Evolutionary conservation across 2,113 vertebrate species (phyloP), one percentile per base, ranked within the genome.

Genomic region (Rhabdornis inornatus): DNA sequence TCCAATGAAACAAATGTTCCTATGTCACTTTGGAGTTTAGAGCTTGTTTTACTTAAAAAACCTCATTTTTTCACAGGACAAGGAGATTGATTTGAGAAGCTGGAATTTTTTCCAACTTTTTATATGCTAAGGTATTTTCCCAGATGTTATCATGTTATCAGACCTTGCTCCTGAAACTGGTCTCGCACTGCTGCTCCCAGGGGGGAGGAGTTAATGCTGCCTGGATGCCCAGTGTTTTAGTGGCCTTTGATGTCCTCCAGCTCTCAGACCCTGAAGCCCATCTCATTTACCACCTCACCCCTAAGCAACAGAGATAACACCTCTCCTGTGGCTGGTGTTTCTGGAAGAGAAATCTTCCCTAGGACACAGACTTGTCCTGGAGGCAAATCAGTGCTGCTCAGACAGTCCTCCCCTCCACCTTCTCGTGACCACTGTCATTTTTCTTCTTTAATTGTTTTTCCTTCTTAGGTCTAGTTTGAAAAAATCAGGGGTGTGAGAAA

Each of bases 31-130:
- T 8, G 39, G 3, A 66, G 53, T 20, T 75, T 13, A 55, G 2
- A 77, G 31, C 30, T 75, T 66, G 39, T 37, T 96, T 64, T 53
- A 68, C 66, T 44, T 13, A 76, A 52, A 82, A 78, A 21, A 10
- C 30, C 25, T 37, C 10, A 27, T 16, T 56, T 47, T 75, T 40
- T 31, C 4, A 3, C 2, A 1, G 5, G 28, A 74, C 18, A 16
- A 63, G 33, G 18, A 21, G n/a, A 83, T 2, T 21, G 16, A 27
- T 45, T 53, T 39, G 27, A 37, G 37, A 61, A 65, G 23, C 4
- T 14, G 12, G 33, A 22, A 0, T 0, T 1, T 23, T 4, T 7
- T 2, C 17, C 20, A 10, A 8, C 15, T 24, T 44, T 80, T 65
- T 59, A 33, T 2, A 4, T 11, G 13, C 16, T 13, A 22, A 30